These are phyloP conservation scores for Notamacropus eugenii DNA, from an alignment of 2,797 vertebrate species.

Conservation along the genomic window DNA sequence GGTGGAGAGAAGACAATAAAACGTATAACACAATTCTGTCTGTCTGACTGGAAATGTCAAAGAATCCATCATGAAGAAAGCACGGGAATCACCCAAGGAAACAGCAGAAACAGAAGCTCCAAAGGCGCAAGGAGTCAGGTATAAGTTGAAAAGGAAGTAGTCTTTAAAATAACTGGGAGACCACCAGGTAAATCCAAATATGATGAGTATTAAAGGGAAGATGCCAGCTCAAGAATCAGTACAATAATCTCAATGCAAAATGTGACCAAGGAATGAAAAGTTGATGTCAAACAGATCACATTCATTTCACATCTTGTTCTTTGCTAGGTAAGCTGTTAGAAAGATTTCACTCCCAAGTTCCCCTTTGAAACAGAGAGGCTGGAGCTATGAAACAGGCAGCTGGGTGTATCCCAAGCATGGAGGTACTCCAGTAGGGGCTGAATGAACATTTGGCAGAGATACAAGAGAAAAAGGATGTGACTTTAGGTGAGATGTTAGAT, in stretches of 20 bases:
- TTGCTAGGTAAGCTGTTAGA: background rate
- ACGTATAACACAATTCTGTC: background rate
- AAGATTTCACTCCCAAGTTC: background rate
- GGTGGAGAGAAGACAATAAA: background rate
- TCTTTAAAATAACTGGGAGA: background rate
- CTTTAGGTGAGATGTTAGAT: background rate
- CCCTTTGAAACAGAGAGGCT: background rate
- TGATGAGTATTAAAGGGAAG: background rate
- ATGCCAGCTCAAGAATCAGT: background rate
- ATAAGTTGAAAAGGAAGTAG: slow-evolving; percentile 26
- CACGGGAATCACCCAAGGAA: background rate
- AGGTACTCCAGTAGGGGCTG: background rate
- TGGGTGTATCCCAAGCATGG: background rate
- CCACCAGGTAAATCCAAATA: background rate
- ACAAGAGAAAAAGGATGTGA: background rate
- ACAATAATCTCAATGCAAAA: background rate
- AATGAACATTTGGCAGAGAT: background rate
- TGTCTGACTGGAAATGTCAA: background rate
- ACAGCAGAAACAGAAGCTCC: background rate
- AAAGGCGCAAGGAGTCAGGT: background rate
- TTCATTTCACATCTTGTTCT: background rate
- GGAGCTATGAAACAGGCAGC: background rate
- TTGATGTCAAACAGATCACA: background rate
- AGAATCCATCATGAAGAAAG: background rate
- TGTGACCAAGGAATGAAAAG: background rate